A percentile compares a stretch with the other conserved stretches of the same genome.
phyloP scores from a whole-genome alignment of 2,797 vertebrate genomes.

The Pseudochaenichthys georgianus region DNA sequence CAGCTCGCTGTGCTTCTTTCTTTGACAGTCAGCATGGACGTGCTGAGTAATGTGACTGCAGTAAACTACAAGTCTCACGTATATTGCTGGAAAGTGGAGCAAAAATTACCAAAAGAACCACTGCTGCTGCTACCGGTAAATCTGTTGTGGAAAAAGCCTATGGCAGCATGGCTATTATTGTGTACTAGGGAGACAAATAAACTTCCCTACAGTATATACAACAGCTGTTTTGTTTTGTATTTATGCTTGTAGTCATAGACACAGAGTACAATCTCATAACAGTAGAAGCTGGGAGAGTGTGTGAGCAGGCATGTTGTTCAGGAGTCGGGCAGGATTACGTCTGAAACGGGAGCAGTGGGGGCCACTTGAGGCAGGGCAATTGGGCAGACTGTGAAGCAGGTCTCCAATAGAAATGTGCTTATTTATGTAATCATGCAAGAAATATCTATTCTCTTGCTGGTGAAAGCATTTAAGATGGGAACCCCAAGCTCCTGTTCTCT shows the following conservation, averaged over 20 bases:
- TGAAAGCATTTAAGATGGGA: slow-evolving; percentile 73
- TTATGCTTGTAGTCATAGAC: slow-evolving; percentile 36
- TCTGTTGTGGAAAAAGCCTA: slow-evolving; percentile 21
- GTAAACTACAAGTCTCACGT: slow-evolving; percentile 57
- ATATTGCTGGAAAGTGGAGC: slow-evolving; percentile 39
- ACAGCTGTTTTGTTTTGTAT: slow-evolving; percentile 16
- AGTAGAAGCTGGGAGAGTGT: slow-evolving; percentile 50
- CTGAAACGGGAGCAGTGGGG: slow-evolving; percentile 72
- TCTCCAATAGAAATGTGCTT: slow-evolving; percentile 73
- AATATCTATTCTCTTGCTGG: slow-evolving; percentile 75
- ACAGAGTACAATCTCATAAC: slow-evolving; percentile 45
- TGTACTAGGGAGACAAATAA: slow-evolving; percentile 34
- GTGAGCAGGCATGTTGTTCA: slow-evolving; percentile 60
- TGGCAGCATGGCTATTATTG: slow-evolving; percentile 47
- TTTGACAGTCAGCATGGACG: slow-evolving; percentile 71
- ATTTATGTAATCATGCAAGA: slow-evolving; percentile 85
- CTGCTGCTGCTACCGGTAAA: slow-evolving; percentile 48
- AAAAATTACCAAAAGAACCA: slow-evolving; percentile 44
- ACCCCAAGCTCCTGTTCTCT: slow-evolving; percentile 55
- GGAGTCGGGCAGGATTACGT: slow-evolving; percentile 74
- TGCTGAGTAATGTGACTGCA: slow-evolving; percentile 78
- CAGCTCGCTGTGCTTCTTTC: slow-evolving; percentile 61
- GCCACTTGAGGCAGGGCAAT: slow-evolving; percentile 72
- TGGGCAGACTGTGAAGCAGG: slow-evolving; percentile 66
- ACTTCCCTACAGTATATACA: slow-evolving; percentile 12